phyloP scores from a whole-genome alignment of 2,113 vertebrate species.

The Meleagris gallopavo region DNA sequence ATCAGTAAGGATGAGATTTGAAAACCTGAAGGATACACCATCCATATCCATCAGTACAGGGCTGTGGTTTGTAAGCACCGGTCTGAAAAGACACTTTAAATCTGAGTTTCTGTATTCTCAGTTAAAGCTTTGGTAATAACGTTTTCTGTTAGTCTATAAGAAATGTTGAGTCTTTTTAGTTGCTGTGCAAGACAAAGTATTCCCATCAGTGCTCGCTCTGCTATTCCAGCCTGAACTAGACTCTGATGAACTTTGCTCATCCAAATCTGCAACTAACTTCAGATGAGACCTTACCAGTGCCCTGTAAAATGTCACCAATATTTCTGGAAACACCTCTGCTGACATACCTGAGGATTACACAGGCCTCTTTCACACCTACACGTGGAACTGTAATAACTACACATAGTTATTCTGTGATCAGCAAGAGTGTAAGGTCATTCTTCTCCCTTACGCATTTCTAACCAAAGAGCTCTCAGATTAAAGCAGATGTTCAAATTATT shows the following conservation, averaged over 20 bases:
- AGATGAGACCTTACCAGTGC: neutral
- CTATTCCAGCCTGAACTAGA: neutral
- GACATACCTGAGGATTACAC: neutral
- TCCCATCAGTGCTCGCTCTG: rapidly evolving
- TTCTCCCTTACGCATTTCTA: neutral
- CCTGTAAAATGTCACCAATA: neutral
- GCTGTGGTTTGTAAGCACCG: neutral
- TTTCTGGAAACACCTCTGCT: neutral
- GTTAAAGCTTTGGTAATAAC: neutral
- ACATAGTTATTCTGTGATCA: neutral
- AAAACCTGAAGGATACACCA: no score
- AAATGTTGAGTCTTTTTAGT: neutral
- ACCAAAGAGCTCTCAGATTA: neutral
- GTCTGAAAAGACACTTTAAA: neutral
- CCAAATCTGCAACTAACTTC: neutral
- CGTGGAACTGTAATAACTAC: no score
- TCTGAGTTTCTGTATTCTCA: neutral
- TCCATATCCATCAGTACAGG: neutral
- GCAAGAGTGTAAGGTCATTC: neutral
- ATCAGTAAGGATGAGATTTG: neutral
- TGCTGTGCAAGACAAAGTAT: neutral
- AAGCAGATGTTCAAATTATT: constrained; percentile 48
- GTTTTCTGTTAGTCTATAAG: neutral
- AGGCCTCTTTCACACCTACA: neutral
- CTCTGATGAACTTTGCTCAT: neutral